Base-by-base conservation (phyloP, 2,113 vertebrate genomes). In the Elanoides forficatus region DNA sequence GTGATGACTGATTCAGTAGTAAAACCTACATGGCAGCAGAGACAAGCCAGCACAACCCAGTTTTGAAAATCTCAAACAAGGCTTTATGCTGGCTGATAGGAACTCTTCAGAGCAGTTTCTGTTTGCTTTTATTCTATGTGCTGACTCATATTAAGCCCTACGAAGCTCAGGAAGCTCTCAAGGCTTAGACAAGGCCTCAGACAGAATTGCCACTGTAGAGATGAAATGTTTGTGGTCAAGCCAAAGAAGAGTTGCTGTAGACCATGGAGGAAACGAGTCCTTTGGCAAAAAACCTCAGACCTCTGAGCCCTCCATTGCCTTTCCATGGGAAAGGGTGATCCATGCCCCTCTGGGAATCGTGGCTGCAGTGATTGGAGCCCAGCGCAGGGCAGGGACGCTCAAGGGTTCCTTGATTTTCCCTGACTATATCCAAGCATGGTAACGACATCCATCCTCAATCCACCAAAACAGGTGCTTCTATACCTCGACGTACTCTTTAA, bases 321-420 rank as follows among this genome's bases (percentile, higher is more conserved):
- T 73, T 68, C 75, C 55, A 68, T 9, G 30, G 23, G 34, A 47
- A 47, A 47, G 11, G 45, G 66, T 6, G 36, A 68, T 10, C 43
- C 55, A 21, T 4, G 6, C 7, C 15, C 22, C 17, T 34, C n/a
- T 21, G 34, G 0, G 0, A 70, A 66, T 4, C 25, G 25, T 0
- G 1, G 7, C 14, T 42, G 6, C 1, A 0, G 58, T 27, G 63
- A 17, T 13, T 18, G 27, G 25, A 78, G 29, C 42, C 22, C 47
- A 18, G 9, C 3, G 23, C 40, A n/a, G 14, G 1, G 16, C 27
- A 6, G 22, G n/a, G 17, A 48, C 5, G 42, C 26, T 68, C 42
- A 36, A 73, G 40, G 19, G 29, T 55, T 55, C n/a, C 43, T 78
- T 34, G 6, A 15, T 68, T 58, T 63, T 75, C 53, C n/a, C 9